Evolutionary conservation across 2,113 vertebrate species (phyloP), one percentile per base, ranked within the genome.

Genomic region (Pluvialis apricaria): DNA sequence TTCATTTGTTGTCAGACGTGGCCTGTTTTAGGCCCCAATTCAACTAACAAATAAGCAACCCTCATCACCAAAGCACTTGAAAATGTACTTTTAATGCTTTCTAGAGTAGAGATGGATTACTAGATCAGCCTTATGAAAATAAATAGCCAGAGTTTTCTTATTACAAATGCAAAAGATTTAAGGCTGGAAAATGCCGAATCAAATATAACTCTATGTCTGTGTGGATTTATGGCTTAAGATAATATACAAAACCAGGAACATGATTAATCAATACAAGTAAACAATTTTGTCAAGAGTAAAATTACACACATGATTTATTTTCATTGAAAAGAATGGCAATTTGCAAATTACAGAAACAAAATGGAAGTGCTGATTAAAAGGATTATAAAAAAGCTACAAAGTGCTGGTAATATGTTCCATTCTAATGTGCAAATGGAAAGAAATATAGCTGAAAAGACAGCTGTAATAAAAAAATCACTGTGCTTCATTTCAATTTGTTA

Each of bases 71-170:
- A 69, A 90, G 58, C 81, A 66, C 73, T 91, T 94, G 82, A 70
- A 96, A 95, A 90, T 88, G 62, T 70, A 83, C 82, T 94, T 95
- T 77, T 92, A 96, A 96, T 93, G 92, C 75, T 93, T 94, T 93
- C 51, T 42, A 47, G 92, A 71, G 82, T 90, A 92, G 75, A 96
- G 92, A 96, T 86, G 44, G 62, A 97, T 96, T 94, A 91, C 58
- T 77, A 38, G 71, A 91, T 92, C 85, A 94, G n/a, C 29, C 17
- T 91, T 91, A 90, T 86, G 84, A 80, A 95, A 92, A 95, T 42
- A 92, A 95, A 92, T 87, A 91, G 70, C 49, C 29, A 75, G 72
- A 94, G 20, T 82, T 92, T 94, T 91, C 81, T 92, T 82, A 94
- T 95, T 92, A 65, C 36, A 51, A 62, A 85, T 92, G 66, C 71